Percentiles rank a stretch among this genome's conserved stretches.
Conservation (phyloP, 2,797 vertebrate species). For the Anas georgica region DNA sequence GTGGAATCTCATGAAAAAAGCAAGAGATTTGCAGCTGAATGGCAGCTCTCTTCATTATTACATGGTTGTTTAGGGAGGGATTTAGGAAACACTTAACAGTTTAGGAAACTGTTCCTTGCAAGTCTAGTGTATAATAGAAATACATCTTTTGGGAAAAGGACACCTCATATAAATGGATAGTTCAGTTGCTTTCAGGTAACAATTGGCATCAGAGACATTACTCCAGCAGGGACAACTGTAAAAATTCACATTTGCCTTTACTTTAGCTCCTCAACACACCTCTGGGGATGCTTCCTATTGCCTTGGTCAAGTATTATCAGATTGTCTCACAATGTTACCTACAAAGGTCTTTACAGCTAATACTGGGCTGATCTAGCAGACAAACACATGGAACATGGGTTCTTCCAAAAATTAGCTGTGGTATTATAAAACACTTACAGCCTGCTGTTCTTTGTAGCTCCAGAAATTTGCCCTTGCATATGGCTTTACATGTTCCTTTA, state of each 20-base stretch:
- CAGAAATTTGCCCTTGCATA: neutral
- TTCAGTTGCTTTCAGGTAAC: neutral
- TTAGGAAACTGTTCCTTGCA: neutral
- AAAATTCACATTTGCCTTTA: neutral
- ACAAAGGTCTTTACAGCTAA: neutral
- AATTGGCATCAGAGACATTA: neutral
- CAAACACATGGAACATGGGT: neutral
- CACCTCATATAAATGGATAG: neutral
- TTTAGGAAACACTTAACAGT: no score
- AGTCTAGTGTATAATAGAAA: neutral
- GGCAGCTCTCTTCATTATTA: neutral
- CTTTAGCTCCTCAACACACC: neutral
- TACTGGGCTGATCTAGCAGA: neutral
- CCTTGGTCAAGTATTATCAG: neutral
- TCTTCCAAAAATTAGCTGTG: neutral
- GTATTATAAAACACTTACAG: neutral
- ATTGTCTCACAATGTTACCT: neutral
- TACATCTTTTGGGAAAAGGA: accelerated
- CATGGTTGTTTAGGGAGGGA: neutral
- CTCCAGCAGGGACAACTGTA: neutral
- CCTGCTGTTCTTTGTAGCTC: neutral
- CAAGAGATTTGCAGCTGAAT: neutral
- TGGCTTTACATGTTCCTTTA: neutral
- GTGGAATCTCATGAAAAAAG: neutral
- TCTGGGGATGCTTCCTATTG: neutral